A percentile compares a stretch with the other conserved stretches of the same genome.
Conservation (phyloP, 2,113 vertebrate species). For the Carettochelys insculpta region DNA sequence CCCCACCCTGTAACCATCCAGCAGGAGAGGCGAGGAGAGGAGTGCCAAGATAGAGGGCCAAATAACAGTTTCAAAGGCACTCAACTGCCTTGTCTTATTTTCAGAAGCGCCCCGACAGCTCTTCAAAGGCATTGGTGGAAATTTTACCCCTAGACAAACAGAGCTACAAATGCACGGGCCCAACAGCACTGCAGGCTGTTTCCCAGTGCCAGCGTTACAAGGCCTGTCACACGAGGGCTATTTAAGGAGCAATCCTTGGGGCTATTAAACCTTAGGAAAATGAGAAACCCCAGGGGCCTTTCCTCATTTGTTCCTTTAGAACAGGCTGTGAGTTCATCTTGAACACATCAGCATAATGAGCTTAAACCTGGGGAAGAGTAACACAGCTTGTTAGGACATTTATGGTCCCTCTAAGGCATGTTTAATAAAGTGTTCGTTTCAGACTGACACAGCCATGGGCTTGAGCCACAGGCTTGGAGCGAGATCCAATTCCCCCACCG, state of each 20-base stretch:
- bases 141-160: not conserved
- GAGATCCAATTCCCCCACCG: not conserved
- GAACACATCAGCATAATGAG: not conserved
- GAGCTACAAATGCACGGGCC: not conserved
- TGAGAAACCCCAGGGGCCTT: not conserved
- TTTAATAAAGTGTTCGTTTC: not conserved
- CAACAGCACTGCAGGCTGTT: not conserved
- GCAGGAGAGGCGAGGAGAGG: no score
- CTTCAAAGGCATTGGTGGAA: not conserved
- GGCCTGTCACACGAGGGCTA: not conserved
- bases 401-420: not conserved
- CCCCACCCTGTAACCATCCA: no score
- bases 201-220: not conserved
- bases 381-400: not conserved
- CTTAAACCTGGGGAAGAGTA: not conserved
- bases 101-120: not conserved
- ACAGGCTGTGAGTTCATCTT: not conserved
- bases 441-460: not conserved
- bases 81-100: not conserved
- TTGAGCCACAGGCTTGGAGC: not conserved
- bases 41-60: not conserved
- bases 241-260: not conserved
- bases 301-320: not conserved
- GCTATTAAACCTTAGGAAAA: not conserved
- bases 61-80: not conserved